These are phyloP conservation scores for Dasysyrphus tricinctus DNA, from an alignment of 2,888 invertebrate species.

Conservation along the genomic window DNA sequence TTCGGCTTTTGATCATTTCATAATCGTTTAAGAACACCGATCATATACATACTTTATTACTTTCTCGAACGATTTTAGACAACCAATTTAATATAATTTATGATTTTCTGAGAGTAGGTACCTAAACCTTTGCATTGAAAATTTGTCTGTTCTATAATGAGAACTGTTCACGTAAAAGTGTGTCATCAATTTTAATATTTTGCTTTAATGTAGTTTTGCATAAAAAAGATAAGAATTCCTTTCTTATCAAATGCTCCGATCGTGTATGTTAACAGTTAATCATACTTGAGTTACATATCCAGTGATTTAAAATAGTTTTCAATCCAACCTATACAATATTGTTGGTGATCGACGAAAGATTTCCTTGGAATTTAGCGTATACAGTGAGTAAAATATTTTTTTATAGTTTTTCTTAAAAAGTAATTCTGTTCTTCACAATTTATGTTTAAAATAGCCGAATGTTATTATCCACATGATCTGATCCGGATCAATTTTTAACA, in stretches of 20 bases:
- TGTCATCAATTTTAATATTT: background rate
- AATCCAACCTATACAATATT: background rate
- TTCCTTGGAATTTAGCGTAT: background rate
- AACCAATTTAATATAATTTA: background rate
- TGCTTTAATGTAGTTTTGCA: background rate
- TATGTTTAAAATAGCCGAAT: no score
- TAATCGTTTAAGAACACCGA: background rate
- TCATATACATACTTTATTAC: background rate
- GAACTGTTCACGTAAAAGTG: background rate
- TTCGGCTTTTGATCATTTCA: background rate
- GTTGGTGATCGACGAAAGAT: background rate
- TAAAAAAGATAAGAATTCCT: background rate
- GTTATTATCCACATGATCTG: no score
- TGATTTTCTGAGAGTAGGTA: background rate
- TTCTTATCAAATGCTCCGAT: background rate
- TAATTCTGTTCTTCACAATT: no score
- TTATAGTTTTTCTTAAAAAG: no score
- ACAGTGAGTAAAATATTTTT: background rate
- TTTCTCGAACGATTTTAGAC: background rate
- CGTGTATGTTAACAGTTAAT: background rate
- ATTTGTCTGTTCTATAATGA: background rate
- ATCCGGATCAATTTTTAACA: no score
- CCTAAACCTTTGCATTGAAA: background rate
- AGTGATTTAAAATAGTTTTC: slow-evolving; percentile 5
- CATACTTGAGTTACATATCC: no score